phyloP scores from a whole-genome alignment of 1,140 invertebrate genomes.

The Whitmania pigra region DNA sequence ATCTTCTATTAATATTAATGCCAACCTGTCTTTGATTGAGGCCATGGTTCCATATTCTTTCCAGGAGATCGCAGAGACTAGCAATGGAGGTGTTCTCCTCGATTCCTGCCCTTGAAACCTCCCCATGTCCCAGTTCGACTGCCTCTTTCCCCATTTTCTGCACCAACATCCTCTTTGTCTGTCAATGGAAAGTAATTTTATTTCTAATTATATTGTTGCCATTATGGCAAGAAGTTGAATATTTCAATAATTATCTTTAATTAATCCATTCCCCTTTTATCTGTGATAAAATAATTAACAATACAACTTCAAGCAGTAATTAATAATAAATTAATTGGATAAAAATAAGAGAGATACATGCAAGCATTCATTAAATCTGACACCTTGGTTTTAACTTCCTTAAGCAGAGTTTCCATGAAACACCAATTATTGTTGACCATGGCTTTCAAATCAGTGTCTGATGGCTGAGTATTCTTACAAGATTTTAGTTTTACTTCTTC shows the following conservation, averaged over 20 bases:
- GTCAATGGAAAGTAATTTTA: slow-evolving; percentile 36
- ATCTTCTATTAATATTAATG: background rate
- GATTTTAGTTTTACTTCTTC: slow-evolving; percentile 38
- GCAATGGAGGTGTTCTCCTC: slow-evolving; percentile 97
- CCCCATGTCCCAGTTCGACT: slow-evolving; percentile 62
- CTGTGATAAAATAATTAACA: too few species aligned
- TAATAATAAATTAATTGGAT: too few species aligned
- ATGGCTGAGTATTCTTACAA: slow-evolving; percentile 37
- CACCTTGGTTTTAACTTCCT: slow-evolving; percentile 59
- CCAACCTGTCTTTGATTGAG: slow-evolving; percentile 73
- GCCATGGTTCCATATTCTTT: slow-evolving; percentile 95
- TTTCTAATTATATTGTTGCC: background rate
- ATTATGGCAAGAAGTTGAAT: background rate
- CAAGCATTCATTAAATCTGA: too few species aligned
- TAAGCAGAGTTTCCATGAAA: slow-evolving; percentile 86
- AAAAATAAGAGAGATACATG: too few species aligned
- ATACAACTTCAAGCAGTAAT: too few species aligned
- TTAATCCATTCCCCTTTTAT: too few species aligned
- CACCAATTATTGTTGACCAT: slow-evolving; percentile 90
- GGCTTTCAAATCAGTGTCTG: slow-evolving; percentile 38
- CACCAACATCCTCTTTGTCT: slow-evolving; percentile 92
- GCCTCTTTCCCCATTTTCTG: slow-evolving; percentile 90
- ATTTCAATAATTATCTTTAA: background rate
- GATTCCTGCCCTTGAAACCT: slow-evolving; percentile 53
- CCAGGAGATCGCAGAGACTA: slow-evolving; percentile 87